Base-by-base conservation (phyloP, 2,797 vertebrate genomes). In the Coregonus suidteri region DNA sequence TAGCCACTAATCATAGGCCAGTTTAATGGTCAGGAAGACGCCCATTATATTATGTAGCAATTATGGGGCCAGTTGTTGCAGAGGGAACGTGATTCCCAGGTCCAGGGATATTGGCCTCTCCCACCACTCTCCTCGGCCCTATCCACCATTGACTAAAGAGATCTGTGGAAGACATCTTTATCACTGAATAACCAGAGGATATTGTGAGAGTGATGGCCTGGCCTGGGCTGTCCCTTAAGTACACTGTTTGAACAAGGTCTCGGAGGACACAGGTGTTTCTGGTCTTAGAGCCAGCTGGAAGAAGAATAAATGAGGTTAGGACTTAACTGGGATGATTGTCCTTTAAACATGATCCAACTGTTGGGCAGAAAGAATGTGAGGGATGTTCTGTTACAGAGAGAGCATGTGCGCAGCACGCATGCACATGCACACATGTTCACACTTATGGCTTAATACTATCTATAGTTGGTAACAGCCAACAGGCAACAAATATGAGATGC, bases 261-360 rank as follows among this genome's bases (percentile, higher is more conserved):
- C 79, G 71, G n/a, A 67, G 77, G 82, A 90, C 73, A 83, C 80
- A 5, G 16, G 47, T 4, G 68, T 86, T 68, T 86, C 83, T 92
- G 91, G 79, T 88, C 66, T 77, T 25, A 20, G 3, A 82, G 90
- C 87, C 92, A 94, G 85, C 56, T 85, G 83, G 80, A 0, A 62
- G 66, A 35, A 74, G 47, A 79, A 65, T 0, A 59, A 85, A 71
- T 84, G 59, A 85, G 79, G 52, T 52, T 66, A 25, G 47, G 6
- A 79, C 78, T 79, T 81, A 77, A 11, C 71, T 54, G 72, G 83
- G 89, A 84, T 76, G 84, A 89, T 78, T 74, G 88, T 87, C 52
- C 86, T 92, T 91, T 87, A 88, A 91, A 88, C 64, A 37, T 80
- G 41, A 84, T 83, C 85, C 87, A 86, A 81, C 85, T 86, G 83